These are phyloP conservation scores for Drosophila varians DNA, from an alignment of 1,140 invertebrate species.

Conservation along the genomic window DNA sequence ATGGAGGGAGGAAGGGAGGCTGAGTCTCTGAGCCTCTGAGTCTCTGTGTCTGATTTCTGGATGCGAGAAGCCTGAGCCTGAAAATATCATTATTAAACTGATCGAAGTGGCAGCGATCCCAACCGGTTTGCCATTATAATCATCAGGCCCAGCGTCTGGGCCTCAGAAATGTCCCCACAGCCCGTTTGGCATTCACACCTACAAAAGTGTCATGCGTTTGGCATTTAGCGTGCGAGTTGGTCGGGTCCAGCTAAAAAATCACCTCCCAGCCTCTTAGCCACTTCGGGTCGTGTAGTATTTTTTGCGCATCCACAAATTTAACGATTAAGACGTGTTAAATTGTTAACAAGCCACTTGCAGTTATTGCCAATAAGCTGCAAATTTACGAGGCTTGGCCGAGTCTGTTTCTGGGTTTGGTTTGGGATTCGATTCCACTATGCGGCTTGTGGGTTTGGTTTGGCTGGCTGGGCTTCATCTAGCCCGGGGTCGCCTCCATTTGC, in stretches of 20 bases:
- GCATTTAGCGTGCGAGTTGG: conserved; percentile 62
- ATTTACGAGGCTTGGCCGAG: conserved; percentile 75
- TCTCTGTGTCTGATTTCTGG: conserved; percentile 1
- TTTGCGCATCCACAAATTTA: conserved; percentile 77
- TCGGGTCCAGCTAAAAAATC: conserved; percentile 17
- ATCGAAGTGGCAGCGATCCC: conserved; percentile 45
- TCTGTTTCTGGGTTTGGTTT: conserved; percentile 16
- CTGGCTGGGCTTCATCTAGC: conserved; percentile 16
- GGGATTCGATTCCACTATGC: conserved; percentile 6
- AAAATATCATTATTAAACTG: conserved; percentile 80
- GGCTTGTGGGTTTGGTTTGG: conserved; percentile 9
- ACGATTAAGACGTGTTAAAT: conserved; percentile 84
- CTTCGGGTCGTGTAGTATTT: conserved; percentile 13
- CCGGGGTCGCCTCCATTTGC: conserved; percentile 40
- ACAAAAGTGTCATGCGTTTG: conserved; percentile 82
- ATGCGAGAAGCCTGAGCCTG: conserved; percentile 21
- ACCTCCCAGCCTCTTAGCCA: conserved; percentile 5
- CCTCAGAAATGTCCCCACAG: conserved; percentile 56
- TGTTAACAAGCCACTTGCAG: conserved; percentile 83
- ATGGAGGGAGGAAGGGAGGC: neutral
- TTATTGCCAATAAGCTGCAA: conserved; percentile 83
- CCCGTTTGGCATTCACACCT: conserved; percentile 76
- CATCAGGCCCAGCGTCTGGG: conserved; percentile 25
- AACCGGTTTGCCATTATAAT: conserved; percentile 60
- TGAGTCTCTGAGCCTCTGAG: neutral